Evolutionary conservation across 2,888 invertebrate genomes (phyloP).

Genomic region (Stenolophus ochropezus): DNA sequence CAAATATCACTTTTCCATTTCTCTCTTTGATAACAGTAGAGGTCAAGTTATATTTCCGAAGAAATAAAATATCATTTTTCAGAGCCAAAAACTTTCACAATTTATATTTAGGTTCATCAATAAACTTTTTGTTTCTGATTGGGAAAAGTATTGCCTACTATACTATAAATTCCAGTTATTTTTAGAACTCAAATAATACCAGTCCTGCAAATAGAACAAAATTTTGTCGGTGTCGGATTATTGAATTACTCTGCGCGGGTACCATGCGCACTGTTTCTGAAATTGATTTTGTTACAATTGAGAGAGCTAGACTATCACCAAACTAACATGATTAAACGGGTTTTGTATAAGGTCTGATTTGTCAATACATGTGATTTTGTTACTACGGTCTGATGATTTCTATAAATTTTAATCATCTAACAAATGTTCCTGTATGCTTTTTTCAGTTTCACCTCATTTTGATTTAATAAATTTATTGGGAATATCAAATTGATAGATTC

Average conservation of each 20-base stretch:
- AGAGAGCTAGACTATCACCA: slow-evolving; percentile 7
- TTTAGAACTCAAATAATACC: background rate
- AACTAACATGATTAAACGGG: background rate
- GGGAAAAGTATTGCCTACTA: background rate
- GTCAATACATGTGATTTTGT: background rate
- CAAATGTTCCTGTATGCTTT: too few relatives aligned
- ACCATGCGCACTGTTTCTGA: background rate
- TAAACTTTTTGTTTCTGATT: background rate
- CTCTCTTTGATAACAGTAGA: background rate
- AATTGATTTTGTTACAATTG: slow-evolving; percentile 37
- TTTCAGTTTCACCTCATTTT: too few relatives aligned
- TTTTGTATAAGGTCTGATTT: background rate
- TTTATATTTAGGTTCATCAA: background rate
- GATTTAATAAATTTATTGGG: too few relatives aligned
- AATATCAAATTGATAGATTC: too few relatives aligned
- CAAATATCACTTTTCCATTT: too few relatives aligned
- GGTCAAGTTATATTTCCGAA: background rate
- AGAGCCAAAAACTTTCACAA: background rate
- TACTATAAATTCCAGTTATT: background rate
- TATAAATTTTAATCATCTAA: too few relatives aligned
- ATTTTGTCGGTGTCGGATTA: slow-evolving; percentile 16
- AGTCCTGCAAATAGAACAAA: slow-evolving; percentile 21
- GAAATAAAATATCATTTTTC: background rate
- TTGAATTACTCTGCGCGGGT: slow-evolving; percentile 22
- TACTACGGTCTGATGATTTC: background rate